Conservation (phyloP, 1,140 invertebrate species). For the Solen grandis region DNA sequence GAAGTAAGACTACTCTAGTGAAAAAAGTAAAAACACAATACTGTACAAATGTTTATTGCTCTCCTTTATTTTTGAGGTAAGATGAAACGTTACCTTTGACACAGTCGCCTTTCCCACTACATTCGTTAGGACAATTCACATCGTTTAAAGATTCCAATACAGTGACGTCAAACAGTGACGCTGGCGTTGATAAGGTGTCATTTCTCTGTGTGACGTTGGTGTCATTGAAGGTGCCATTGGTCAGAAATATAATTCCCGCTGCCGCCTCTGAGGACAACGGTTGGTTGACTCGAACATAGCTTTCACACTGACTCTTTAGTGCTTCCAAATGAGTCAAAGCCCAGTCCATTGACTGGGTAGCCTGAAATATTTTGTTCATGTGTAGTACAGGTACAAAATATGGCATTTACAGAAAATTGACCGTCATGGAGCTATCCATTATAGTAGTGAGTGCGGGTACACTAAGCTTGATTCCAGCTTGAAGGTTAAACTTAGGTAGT, state of each 20-base stretch:
- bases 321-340: slow-evolving; percentile 23
- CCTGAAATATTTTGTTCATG: slow-evolving; percentile 2
- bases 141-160: neutral
- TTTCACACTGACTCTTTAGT: slow-evolving; percentile 8
- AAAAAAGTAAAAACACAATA: too few species aligned
- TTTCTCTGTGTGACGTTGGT: neutral
- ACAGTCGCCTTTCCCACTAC: neutral
- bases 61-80: too few species aligned
- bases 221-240: neutral
- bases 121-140: slow-evolving; percentile 18
- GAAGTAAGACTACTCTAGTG: too few species aligned
- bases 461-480: too few species aligned
- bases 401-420: neutral
- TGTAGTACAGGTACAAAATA: neutral
- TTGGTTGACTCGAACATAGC: slow-evolving; percentile 22
- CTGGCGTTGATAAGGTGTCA: neutral
- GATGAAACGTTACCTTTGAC: slow-evolving; percentile 16
- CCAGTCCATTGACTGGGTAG: slow-evolving; percentile 21
- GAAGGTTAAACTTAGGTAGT: too few species aligned
- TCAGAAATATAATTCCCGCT: neutral
- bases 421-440: neutral
- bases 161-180: neutral
- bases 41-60: too few species aligned
- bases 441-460: neutral
- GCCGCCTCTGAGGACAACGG: neutral